Evolutionary conservation across 2,797 vertebrate species (phyloP).

Genomic region (Hyperoplus lanceolatus): DNA sequence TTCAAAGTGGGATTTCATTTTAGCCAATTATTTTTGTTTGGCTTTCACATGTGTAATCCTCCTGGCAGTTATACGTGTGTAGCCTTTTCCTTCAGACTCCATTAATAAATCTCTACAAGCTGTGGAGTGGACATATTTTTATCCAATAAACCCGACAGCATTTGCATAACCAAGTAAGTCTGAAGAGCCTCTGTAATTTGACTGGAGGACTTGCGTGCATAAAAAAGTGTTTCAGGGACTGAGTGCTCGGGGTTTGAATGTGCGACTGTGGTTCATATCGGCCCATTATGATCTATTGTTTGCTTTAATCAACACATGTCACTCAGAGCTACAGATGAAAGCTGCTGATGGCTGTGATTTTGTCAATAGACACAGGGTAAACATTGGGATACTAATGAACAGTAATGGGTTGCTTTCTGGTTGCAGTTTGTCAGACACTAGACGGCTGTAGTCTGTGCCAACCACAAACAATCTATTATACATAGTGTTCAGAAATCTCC

Average conservation of each 20-base stretch:
- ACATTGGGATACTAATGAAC: slow-evolving; percentile 76
- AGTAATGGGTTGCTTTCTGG: slow-evolving; percentile 74
- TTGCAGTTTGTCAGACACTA: slow-evolving; percentile 58
- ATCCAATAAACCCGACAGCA: slow-evolving; percentile 36
- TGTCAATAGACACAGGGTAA: slow-evolving; percentile 71
- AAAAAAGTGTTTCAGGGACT: slow-evolving; percentile 51
- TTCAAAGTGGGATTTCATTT: slow-evolving; percentile 56
- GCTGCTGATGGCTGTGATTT: slow-evolving; percentile 76
- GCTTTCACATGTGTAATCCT: slow-evolving; percentile 37
- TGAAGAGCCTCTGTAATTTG: slow-evolving; percentile 49
- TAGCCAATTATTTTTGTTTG: slow-evolving; percentile 46
- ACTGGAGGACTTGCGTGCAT: slow-evolving; percentile 34
- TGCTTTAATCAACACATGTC: slow-evolving; percentile 79
- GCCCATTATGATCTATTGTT: slow-evolving; percentile 79
- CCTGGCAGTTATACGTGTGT: not conserved
- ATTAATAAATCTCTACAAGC: slow-evolving; percentile 43
- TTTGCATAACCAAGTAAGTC: slow-evolving; percentile 51
- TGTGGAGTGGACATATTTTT: slow-evolving; percentile 30
- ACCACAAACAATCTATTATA: slow-evolving; percentile 62
- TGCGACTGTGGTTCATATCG: slow-evolving; percentile 60
- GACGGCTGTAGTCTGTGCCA: slow-evolving; percentile 43
- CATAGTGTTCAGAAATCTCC: slow-evolving; percentile 38
- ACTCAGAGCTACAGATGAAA: slow-evolving; percentile 71
- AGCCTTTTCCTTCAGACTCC: slow-evolving; percentile 24
- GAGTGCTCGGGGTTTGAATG: slow-evolving; percentile 54